phyloP scores from a whole-genome alignment of 30 jellyfish, hydroid and myxozoan genomes.

The Hydra vulgaris region DNA sequence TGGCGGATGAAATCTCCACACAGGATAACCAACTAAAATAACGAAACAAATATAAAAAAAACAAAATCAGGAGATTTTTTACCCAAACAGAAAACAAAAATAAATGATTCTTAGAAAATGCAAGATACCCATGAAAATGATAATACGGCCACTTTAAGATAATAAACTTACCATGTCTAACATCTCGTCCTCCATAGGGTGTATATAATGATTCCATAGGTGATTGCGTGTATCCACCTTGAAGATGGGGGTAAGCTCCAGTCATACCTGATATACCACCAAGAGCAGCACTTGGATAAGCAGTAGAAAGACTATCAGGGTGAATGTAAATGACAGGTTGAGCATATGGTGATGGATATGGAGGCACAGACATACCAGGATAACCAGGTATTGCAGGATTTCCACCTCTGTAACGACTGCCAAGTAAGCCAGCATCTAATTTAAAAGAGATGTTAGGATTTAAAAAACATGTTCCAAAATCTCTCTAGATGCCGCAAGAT shows the following conservation, averaged over 20 bases:
- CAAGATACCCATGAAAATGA: not conserved
- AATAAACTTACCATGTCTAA: constrained; percentile 22
- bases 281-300: constrained; percentile 23
- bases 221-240: constrained; percentile 6
- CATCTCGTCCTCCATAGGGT: constrained; percentile 31
- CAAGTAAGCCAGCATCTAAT: not conserved
- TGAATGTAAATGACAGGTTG: constrained; percentile 41
- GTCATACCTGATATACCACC: constrained; percentile 10
- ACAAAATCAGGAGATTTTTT: not conserved
- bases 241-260: constrained; percentile 16
- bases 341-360: constrained; percentile 10
- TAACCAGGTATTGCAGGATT: constrained; percentile 4
- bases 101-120: not conserved
- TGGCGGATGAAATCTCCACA: constrained; percentile 22
- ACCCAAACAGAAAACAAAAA: constrained; percentile 2
- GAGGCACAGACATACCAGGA: constrained; percentile 19
- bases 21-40: constrained; percentile 31
- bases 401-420: constrained; percentile 1
- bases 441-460: not conserved
- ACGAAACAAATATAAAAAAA: constrained; percentile 6
- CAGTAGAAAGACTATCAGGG: constrained; percentile 29
- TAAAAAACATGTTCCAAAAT: not conserved
- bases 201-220: constrained; percentile 25
- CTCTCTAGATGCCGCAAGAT: not conserved
- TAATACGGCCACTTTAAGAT: not conserved